Percentiles rank a stretch among this genome's conserved stretches.
Evolutionary conservation across 2,888 invertebrate species (phyloP).

Genomic region (Zygothrica quintamaculata): DNA sequence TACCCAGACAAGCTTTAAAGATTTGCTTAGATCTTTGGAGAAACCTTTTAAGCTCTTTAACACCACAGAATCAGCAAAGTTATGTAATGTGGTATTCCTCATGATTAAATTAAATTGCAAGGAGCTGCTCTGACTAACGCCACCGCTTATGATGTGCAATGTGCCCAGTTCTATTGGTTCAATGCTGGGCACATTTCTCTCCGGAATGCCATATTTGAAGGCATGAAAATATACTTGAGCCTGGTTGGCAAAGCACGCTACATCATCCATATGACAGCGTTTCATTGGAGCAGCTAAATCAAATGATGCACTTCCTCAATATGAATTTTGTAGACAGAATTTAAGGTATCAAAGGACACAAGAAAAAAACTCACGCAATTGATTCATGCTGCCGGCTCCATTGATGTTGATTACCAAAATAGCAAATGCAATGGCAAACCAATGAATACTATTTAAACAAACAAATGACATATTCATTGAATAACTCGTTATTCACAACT

Average conservation of each 20-base stretch:
- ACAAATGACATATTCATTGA: slow-evolving; percentile 21
- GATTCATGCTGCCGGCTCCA: background rate
- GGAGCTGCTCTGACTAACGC: slow-evolving; percentile 40
- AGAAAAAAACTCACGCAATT: background rate
- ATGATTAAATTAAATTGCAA: slow-evolving; percentile 63
- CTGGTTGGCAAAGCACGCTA: slow-evolving; percentile 54
- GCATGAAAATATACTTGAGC: slow-evolving; percentile 34
- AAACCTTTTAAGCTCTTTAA: slow-evolving; percentile 65
- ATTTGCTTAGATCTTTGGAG: slow-evolving; percentile 52
- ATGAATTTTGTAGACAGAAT: background rate
- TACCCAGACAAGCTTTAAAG: slow-evolving; percentile 48
- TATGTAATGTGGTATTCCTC: slow-evolving; percentile 52
- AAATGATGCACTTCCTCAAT: slow-evolving; percentile 4
- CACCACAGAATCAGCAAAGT: slow-evolving; percentile 34
- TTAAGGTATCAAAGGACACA: background rate
- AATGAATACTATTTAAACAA: background rate
- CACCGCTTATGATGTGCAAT: slow-evolving; percentile 52
- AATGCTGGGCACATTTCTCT: slow-evolving; percentile 40
- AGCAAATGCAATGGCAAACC: background rate
- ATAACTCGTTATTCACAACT: slow-evolving; percentile 22
- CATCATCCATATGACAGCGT: slow-evolving; percentile 63
- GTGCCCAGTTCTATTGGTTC: slow-evolving; percentile 56
- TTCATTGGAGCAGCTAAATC: slow-evolving; percentile 53
- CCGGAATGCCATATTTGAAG: slow-evolving; percentile 54
- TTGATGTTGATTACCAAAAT: background rate